Conservation (phyloP, 1,140 invertebrate genomes). For the Macrostomum lignano region DNA sequence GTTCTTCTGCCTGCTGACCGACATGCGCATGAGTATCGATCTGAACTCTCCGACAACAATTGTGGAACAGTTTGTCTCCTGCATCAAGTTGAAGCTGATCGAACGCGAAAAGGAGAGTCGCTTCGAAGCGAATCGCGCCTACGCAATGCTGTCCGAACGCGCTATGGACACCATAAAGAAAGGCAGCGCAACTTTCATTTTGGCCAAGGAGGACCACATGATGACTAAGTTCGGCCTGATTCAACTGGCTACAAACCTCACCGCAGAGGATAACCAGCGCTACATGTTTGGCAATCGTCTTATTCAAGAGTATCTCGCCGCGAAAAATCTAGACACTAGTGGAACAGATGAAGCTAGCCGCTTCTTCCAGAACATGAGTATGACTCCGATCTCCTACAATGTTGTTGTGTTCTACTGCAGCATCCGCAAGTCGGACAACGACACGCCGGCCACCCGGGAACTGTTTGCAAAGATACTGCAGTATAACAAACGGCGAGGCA, state of each 20-base stretch:
- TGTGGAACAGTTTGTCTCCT: conserved; percentile 1
- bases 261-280: not conserved
- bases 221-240: conserved; percentile 1
- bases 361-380: conserved; percentile 1
- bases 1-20: conserved; percentile 2
- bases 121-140: not conserved
- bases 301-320: not conserved
- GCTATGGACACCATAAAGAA: not conserved
- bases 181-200: not conserved
- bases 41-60: not conserved
- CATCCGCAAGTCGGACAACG: not conserved
- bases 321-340: not conserved
- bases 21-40: conserved; percentile 1
- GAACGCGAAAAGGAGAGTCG: conserved; percentile 2
- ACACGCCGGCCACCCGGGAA: not conserved
- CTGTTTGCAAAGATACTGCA: not conserved
- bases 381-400: not conserved
- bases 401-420: not conserved
- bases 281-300: not conserved
- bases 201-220: not conserved
- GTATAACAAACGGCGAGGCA: no score
- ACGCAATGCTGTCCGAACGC: not conserved
- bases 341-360: not conserved
- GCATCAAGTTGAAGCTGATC: conserved; percentile 1
- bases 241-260: not conserved